These are phyloP conservation scores for Sminthurides aquaticus DNA, from an alignment of 2,888 invertebrate genomes.

Conservation along the genomic window DNA sequence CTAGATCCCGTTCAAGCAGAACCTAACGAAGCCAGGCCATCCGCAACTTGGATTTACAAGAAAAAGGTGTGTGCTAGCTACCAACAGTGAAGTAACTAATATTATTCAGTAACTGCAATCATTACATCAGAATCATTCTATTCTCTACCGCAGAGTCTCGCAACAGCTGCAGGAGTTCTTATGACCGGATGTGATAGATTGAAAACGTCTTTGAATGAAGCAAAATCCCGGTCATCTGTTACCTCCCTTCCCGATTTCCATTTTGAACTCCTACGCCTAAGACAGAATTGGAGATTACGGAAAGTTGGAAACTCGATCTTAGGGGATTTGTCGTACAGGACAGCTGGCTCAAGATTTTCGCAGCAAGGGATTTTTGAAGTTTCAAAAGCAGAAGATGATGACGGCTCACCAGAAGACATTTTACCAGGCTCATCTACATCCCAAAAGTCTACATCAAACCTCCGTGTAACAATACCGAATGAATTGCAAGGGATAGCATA, in stretches of 20 bases:
- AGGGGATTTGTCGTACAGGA: constrained; percentile 90
- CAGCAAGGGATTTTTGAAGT: constrained; percentile 94
- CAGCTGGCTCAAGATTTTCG: constrained; percentile 87
- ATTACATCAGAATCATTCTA: background rate
- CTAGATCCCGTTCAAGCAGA: constrained; percentile 86
- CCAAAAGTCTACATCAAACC: constrained; percentile 63
- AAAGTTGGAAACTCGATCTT: constrained; percentile 91
- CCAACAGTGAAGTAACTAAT: too few relatives aligned
- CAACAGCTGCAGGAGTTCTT: constrained; percentile 76
- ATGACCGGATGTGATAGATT: constrained; percentile 79
- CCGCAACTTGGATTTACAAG: constrained; percentile 83
- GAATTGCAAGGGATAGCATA: constrained; percentile 93
- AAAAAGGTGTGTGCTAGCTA: constrained; percentile 59
- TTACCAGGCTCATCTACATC: constrained; percentile 12
- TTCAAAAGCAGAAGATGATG: constrained; percentile 79
- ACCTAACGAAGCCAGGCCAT: constrained; percentile 69
- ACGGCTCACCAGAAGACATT: constrained; percentile 10
- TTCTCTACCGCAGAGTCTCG: constrained; percentile 69
- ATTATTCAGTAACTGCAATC: background rate
- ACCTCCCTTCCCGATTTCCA: constrained; percentile 83
- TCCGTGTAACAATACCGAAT: constrained; percentile 85
- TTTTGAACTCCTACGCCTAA: constrained; percentile 73
- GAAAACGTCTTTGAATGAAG: constrained; percentile 70
- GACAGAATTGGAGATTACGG: constrained; percentile 93
- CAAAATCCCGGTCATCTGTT: constrained; percentile 45